Base-by-base conservation (phyloP, 2,113 vertebrate species). In the Cephalopholis sonnerati region DNA sequence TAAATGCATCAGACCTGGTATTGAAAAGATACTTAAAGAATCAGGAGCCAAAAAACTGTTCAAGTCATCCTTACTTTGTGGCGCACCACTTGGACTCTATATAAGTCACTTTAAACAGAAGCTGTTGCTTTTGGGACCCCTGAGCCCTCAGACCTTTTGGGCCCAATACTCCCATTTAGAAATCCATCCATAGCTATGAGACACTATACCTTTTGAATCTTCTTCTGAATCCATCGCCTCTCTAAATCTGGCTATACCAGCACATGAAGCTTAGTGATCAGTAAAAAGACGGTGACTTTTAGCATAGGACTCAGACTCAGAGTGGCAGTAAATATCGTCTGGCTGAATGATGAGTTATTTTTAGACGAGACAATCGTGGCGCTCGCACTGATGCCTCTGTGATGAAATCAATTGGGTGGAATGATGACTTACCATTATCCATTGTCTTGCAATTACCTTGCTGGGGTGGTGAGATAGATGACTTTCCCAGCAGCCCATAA, bases 371-470 rank as follows among this genome's bases (percentile, higher is more conserved):
- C 66, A 41, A 80, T 65, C 0, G 15, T 17, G 44, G 63, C 16
- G 11, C 79, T 36, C 18, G 48, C 61, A 36, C 74, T 44, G 48
- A 88, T 80, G 78, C 62, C 82, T 72, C 79, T 66, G 73, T 79
- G 83, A 87, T 87, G 59, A 87, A 86, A 82, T 88, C 84, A 91
- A 85, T 79, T 83, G 79, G 82, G 86, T 68, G 83, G 82, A 93
- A 91, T 89, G 83, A 92, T 88, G 89, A 83, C 82, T 89, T 82
- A 82, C 91, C 88, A 91, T 91, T 82, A 86, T 79, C 65, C 66
- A 48, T 77, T 67, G 64, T 82, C 66, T 84, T 71, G 79, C 84
- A 85, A 87, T 90, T 88, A 90, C 81, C 74, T 85, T 71, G 53
- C 66, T 48, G 65, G 39, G 83, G 77, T 61, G 65, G 57, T 32